A percentile compares a stretch with the other conserved stretches of the same genome.
Conservation (phyloP, 2,888 invertebrate species). For the Drosophila merina region DNA sequence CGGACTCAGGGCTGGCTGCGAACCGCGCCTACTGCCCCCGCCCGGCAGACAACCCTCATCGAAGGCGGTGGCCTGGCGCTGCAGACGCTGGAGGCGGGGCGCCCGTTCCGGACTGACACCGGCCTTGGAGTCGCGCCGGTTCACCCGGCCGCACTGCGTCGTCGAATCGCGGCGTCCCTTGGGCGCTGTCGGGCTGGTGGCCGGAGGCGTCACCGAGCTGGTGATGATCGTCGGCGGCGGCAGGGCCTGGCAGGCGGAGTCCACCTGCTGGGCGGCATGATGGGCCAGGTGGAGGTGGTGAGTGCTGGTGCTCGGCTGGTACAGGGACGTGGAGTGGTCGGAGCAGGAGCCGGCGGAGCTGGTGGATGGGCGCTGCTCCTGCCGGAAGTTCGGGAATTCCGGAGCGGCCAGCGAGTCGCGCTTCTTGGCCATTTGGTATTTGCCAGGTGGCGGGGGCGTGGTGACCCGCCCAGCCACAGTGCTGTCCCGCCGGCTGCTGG, state of each 20-base stretch:
- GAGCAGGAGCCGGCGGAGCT: slow-evolving; percentile 88
- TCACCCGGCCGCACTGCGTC: slow-evolving; percentile 90
- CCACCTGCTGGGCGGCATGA: slow-evolving; percentile 85
- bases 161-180: slow-evolving; percentile 91
- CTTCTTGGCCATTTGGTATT: slow-evolving; percentile 87
- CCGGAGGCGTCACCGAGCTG: slow-evolving; percentile 92
- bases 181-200: slow-evolving; percentile 90
- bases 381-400: slow-evolving; percentile 85
- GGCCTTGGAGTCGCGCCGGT: slow-evolving; percentile 88
- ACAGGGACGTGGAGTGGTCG: slow-evolving; percentile 86
- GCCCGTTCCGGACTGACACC: slow-evolving; percentile 88
- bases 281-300: slow-evolving; percentile 81
- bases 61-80: slow-evolving; percentile 94
- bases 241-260: slow-evolving; percentile 87
- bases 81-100: slow-evolving; percentile 87
- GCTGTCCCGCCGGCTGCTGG: slow-evolving; percentile 89
- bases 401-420: slow-evolving; percentile 86
- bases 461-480: slow-evolving; percentile 83
- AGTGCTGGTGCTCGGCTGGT: slow-evolving; percentile 51
- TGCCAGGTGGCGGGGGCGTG: slow-evolving; percentile 86
- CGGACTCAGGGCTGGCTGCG: slow-evolving; percentile 92
- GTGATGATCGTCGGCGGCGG: slow-evolving; percentile 92
- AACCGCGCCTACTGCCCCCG: slow-evolving; percentile 89
- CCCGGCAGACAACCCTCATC: slow-evolving; percentile 93
- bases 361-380: slow-evolving; percentile 89